These are phyloP conservation scores for Mactromeris polynyma DNA, from an alignment of 2,888 invertebrate species.

Conservation along the genomic window DNA sequence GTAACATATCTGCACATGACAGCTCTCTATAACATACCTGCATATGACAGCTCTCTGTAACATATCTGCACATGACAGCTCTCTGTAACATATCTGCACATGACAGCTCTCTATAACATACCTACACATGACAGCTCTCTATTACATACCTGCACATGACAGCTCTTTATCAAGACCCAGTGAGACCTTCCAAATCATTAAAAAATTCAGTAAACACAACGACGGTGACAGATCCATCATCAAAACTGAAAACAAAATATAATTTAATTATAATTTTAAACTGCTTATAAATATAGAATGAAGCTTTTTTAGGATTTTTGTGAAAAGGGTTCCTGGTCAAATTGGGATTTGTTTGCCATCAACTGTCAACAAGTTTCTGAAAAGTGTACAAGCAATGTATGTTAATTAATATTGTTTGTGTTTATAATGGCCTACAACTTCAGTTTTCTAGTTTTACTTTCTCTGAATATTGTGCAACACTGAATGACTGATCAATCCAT, in stretches of 20 bases:
- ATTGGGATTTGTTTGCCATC: neutral
- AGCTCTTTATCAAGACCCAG: conserved; percentile 59
- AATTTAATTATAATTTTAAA: neutral
- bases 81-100: too few relatives aligned
- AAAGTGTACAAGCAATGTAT: neutral
- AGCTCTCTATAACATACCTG: too few relatives aligned
- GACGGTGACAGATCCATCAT: conserved; percentile 40
- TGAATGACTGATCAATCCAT: too few relatives aligned
- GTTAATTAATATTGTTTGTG: neutral
- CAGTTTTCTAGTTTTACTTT: neutral
- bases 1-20: too few relatives aligned
- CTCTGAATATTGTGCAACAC: too few relatives aligned
- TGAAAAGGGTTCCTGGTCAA: neutral
- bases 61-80: too few relatives aligned
- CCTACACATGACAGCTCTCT: too few relatives aligned
- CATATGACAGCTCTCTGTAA: too few relatives aligned
- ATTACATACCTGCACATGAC: conserved; percentile 72
- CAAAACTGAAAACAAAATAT: neutral
- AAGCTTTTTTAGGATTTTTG: too few relatives aligned
- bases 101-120: too few relatives aligned
- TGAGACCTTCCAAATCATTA: conserved; percentile 30
- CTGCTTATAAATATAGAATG: neutral
- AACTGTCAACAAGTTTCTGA: neutral
- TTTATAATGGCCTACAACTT: neutral
- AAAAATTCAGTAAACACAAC: conserved; percentile 9